These are phyloP conservation scores for Palythoa caribaeorum DNA, from an alignment of 92 coral and sea anemone genomes.

Conservation along the genomic window DNA sequence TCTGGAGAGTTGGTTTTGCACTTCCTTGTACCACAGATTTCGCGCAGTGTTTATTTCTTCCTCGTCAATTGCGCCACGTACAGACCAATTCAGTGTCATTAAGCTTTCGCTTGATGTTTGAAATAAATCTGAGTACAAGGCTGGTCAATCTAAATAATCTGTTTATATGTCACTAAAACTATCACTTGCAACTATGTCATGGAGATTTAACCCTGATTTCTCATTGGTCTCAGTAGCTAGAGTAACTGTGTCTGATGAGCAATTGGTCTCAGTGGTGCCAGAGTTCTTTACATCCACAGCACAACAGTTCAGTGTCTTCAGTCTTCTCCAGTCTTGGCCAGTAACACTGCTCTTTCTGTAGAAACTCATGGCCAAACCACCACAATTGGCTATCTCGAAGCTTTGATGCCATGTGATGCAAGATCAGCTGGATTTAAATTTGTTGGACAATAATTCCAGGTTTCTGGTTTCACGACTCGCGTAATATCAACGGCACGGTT, in stretches of 20 bases:
- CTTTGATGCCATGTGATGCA: conserved; percentile 14
- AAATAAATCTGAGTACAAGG: conserved; percentile 20
- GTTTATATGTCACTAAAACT: background rate
- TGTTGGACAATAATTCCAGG: conserved; percentile 38
- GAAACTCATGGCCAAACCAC: conserved; percentile 39
- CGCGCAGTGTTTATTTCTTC: no score
- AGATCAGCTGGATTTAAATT: background rate
- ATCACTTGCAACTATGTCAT: no score
- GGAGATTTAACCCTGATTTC: background rate
- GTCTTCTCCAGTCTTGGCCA: conserved; percentile 14
- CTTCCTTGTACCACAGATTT: no score
- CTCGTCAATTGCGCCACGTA: no score
- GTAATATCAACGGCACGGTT: background rate
- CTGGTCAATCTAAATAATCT: conserved; percentile 29
- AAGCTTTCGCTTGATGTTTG: no score
- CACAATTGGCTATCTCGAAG: conserved; percentile 10
- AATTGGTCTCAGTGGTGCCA: no score
- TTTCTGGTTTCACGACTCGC: conserved; percentile 33
- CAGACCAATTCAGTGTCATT: no score
- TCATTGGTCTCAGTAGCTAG: background rate
- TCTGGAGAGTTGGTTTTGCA: background rate
- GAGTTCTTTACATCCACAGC: no score
- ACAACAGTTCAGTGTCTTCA: background rate
- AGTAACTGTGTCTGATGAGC: no score
- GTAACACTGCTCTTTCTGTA: background rate